Evolutionary conservation across 2,797 vertebrate species (phyloP), one percentile per base, ranked within the genome.

Genomic region (Decapterus maruadsi): DNA sequence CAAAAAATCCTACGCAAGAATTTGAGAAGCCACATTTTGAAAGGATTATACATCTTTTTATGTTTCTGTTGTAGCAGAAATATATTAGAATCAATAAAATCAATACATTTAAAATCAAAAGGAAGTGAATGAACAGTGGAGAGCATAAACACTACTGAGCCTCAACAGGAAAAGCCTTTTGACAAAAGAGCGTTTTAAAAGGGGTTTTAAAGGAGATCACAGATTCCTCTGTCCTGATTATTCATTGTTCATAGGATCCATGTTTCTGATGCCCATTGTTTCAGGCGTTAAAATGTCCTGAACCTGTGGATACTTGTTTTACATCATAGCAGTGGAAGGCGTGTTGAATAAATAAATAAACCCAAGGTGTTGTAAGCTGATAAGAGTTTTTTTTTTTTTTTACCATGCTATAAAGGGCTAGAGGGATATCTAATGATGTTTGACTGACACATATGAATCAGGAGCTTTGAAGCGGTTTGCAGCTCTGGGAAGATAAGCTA

Each of bases 361-460:
- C 54, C 54, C 60, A 78, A 86, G 78, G 72, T 80, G 79, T 66
- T 70, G 38, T 75, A 26, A 50, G 71, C 65, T 42, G 70, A 82
- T 77, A 83, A 80, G 67, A 67, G 58, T 77, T 63, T 26, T 34
- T 34, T 34, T 34, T 34, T 34, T 34, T 34, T 34, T 70, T 31
- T 57, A n/a, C 54, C 10, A 16, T 43, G 68, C 58, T 50, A 6
- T 61, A 42, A 58, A 74, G 38, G 34, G 56, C 63, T 73, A n/a
- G 63, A 19, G 57, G 79, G 60, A 64, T 76, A 78, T 70, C 43
- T 72, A 81, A 62, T 75, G 60, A 80, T 84, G 57, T 84, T 80
- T 72, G 75, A 80, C 69, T 77, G 62, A 78, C 60, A 54, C 65
- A 60, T 72, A 26, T 65, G 59, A 77, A 80, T 79, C 71, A 17